These are phyloP conservation scores for Loriculus beryllinus DNA, from an alignment of 2,797 vertebrate species.

Conservation along the genomic window DNA sequence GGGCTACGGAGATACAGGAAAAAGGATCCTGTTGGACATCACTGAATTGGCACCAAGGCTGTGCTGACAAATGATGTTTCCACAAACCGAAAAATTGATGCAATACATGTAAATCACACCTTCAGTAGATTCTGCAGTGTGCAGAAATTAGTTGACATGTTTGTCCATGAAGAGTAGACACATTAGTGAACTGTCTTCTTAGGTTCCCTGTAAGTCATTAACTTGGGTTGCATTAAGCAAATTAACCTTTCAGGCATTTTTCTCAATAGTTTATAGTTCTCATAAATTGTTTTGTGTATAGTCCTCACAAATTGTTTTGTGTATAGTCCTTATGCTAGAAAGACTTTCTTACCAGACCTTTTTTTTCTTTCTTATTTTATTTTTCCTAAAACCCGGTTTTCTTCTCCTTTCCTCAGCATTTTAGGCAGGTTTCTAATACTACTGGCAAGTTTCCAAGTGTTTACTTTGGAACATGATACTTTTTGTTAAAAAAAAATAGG, in stretches of 20 bases:
- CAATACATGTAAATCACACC: neutral
- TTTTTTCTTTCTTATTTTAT: neutral
- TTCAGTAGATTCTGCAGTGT: neutral
- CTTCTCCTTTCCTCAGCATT: constrained; percentile 19
- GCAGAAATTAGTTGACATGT: neutral
- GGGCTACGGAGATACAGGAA: neutral
- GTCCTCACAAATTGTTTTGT: neutral
- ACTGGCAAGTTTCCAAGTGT: constrained; percentile 36
- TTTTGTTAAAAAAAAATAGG: neutral
- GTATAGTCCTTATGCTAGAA: neutral
- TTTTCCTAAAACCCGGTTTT: neutral
- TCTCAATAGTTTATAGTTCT: neutral
- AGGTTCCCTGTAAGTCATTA: neutral
- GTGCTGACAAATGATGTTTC: neutral
- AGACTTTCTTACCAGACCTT: neutral
- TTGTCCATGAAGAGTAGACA: neutral
- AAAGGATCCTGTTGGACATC: neutral
- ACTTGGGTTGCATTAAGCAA: neutral
- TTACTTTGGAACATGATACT: constrained; percentile 56
- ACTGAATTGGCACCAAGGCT: neutral
- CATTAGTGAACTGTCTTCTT: neutral
- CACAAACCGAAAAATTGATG: neutral
- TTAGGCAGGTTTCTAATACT: constrained; percentile 20
- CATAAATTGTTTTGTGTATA: neutral
- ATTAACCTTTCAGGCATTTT: constrained; percentile 21